A percentile compares a stretch with the other conserved stretches of the same genome.
Conservation (phyloP, 2,888 invertebrate species). For the Troides aeacus region DNA sequence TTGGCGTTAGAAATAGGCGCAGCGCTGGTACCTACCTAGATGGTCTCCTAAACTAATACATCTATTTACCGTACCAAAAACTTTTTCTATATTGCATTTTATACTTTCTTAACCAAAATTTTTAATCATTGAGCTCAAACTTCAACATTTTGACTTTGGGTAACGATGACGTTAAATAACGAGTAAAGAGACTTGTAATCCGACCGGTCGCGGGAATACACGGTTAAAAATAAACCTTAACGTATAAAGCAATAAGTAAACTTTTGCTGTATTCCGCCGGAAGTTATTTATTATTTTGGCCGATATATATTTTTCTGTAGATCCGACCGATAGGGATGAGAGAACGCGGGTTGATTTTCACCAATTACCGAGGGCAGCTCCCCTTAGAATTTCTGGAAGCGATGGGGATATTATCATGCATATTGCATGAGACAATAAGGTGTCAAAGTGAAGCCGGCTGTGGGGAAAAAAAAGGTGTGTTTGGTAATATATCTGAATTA, state of each 20-base stretch:
- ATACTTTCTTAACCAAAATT: not conserved
- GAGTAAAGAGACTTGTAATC: conserved; percentile 24
- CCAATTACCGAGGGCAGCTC: conserved; percentile 53
- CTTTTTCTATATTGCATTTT: not conserved
- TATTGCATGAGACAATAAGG: conserved; percentile 72
- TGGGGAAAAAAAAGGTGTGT: conserved; percentile 44
- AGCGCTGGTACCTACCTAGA: too few relatives aligned
- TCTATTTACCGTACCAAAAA: not conserved
- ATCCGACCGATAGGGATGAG: conserved; percentile 31
- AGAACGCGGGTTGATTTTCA: conserved; percentile 49
- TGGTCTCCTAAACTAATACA: too few relatives aligned
- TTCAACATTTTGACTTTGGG: conserved; percentile 18
- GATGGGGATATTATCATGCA: conserved; percentile 63
- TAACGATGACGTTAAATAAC: conserved; percentile 24
- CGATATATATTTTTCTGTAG: conserved; percentile 26
- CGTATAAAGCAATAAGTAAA: not conserved
- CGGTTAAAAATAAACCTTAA: conserved; percentile 15
- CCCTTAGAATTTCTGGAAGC: conserved; percentile 44
- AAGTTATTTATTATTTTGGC: conserved; percentile 27
- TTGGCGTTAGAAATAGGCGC: too few relatives aligned
- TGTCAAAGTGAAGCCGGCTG: conserved; percentile 55
- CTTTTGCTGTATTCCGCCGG: conserved; percentile 2
- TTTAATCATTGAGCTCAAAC: not conserved
- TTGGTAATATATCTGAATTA: conserved; percentile 37
- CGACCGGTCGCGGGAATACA: conserved; percentile 14